Percentiles rank a stretch among this genome's conserved stretches.
These are phyloP conservation scores for Actinopyga echinites DNA, from an alignment of 53 echinoderm and acorn worm species.

Conservation along the genomic window DNA sequence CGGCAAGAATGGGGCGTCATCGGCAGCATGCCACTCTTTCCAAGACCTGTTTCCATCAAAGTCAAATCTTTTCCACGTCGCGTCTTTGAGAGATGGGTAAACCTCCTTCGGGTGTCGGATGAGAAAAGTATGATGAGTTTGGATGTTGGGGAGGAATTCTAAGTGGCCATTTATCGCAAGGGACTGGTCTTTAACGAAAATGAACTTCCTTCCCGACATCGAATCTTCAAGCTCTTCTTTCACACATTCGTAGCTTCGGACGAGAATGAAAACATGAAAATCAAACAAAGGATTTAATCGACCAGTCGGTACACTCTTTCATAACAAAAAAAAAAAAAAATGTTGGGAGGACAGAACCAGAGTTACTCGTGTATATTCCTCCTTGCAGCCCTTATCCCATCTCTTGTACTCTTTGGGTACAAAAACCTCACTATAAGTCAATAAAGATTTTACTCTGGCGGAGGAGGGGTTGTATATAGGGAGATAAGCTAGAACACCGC, in stretches of 20 bases:
- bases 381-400: too few species aligned
- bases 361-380: too few species aligned
- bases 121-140: background rate
- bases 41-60: background rate
- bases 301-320: too few species aligned
- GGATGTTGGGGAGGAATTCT: background rate
- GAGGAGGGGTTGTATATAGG: too few species aligned
- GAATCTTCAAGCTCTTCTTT: background rate
- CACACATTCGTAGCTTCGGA: background rate
- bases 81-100: background rate
- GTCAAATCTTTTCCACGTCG: background rate
- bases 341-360: too few species aligned
- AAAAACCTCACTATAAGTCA: too few species aligned
- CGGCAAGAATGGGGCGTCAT: background rate
- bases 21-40: background rate
- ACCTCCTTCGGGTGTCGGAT: slow-evolving; percentile 12
- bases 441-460: too few species aligned
- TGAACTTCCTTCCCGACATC: background rate
- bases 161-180: background rate
- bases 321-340: too few species aligned
- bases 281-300: too few species aligned
- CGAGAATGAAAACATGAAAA: too few species aligned
- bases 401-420: too few species aligned
- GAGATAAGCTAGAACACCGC: too few species aligned
- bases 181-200: background rate